These are phyloP conservation scores for Siderastrea siderea DNA, from an alignment of 92 coral and sea anemone genomes.

Conservation along the genomic window DNA sequence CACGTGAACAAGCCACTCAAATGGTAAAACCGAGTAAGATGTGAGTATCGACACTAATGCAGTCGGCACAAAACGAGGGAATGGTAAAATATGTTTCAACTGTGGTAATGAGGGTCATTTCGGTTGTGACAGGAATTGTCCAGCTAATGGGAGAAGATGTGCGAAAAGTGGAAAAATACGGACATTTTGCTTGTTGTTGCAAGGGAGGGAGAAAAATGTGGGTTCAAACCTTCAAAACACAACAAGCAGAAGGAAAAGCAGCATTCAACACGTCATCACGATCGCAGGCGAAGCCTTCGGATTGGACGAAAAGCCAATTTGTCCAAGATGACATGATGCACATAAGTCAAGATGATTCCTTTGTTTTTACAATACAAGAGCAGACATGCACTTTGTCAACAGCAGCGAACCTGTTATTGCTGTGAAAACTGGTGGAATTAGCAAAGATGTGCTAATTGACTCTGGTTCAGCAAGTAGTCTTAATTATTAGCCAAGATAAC, in stretches of 20 bases:
- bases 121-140: slow-evolving; percentile 35
- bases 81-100: slow-evolving; percentile 1
- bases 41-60: slow-evolving; percentile 23
- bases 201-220: background rate
- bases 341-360: slow-evolving; percentile 11
- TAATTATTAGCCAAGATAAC: slow-evolving; percentile 20
- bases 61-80: background rate
- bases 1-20: slow-evolving; percentile 52
- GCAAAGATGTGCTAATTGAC: slow-evolving; percentile 62
- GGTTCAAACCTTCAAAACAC: background rate
- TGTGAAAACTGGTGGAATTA: slow-evolving; percentile 65
- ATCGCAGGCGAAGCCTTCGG: background rate
- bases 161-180: slow-evolving; percentile 50
- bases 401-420: slow-evolving; percentile 56
- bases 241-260: background rate
- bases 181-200: slow-evolving; percentile 41
- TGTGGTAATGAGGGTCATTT: slow-evolving; percentile 66
- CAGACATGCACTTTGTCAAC: slow-evolving; percentile 17
- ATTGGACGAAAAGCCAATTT: slow-evolving; percentile 23
- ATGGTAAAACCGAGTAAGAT: slow-evolving; percentile 31
- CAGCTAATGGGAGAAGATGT: slow-evolving; percentile 56
- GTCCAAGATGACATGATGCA: background rate
- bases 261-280: background rate
- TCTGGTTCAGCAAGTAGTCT: slow-evolving; percentile 81
- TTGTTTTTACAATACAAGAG: slow-evolving; percentile 13